phyloP scores from a whole-genome alignment of 2,113 vertebrate genomes.

The Plectropomus leopardus region DNA sequence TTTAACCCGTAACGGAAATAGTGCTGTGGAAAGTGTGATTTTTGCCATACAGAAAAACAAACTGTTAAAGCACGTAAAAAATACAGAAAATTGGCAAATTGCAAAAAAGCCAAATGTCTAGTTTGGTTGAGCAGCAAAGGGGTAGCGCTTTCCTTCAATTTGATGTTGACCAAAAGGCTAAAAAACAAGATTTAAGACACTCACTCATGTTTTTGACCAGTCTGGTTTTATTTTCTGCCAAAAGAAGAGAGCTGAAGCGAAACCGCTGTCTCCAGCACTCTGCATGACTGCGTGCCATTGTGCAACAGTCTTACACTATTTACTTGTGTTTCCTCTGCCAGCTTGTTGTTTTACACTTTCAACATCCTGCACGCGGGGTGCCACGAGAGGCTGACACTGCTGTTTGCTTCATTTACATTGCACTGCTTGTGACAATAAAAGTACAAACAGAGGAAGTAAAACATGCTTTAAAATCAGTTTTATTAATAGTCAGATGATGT shows the following conservation, averaged over 20 bases:
- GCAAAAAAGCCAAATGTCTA: neutral
- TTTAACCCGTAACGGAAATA: constrained; percentile 78
- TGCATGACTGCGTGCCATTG: constrained; percentile 56
- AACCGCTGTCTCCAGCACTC: constrained; percentile 63
- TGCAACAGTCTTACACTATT: constrained; percentile 60
- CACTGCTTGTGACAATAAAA: constrained; percentile 31
- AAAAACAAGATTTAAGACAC: neutral
- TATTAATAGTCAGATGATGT: constrained; percentile 15
- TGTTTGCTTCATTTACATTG: constrained; percentile 55
- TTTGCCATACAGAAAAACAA: constrained; percentile 70
- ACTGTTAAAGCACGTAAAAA: constrained; percentile 38
- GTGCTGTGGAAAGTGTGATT: constrained; percentile 75
- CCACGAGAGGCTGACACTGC: constrained; percentile 69
- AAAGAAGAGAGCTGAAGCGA: constrained; percentile 60
- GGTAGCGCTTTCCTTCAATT: constrained; percentile 3
- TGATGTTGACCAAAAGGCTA: neutral
- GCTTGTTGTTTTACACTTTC: constrained; percentile 77
- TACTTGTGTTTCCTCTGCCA: constrained; percentile 69
- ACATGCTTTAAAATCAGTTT: constrained; percentile 63
- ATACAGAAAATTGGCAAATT: constrained; percentile 32
- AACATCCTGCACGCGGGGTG: constrained; percentile 61
- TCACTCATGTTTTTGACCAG: too few species aligned
- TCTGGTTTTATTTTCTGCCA: constrained; percentile 25
- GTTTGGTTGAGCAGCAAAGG: neutral
- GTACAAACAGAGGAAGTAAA: constrained; percentile 70